These are phyloP conservation scores for Clivina fossor DNA, from an alignment of 2,888 invertebrate genomes.

Conservation along the genomic window DNA sequence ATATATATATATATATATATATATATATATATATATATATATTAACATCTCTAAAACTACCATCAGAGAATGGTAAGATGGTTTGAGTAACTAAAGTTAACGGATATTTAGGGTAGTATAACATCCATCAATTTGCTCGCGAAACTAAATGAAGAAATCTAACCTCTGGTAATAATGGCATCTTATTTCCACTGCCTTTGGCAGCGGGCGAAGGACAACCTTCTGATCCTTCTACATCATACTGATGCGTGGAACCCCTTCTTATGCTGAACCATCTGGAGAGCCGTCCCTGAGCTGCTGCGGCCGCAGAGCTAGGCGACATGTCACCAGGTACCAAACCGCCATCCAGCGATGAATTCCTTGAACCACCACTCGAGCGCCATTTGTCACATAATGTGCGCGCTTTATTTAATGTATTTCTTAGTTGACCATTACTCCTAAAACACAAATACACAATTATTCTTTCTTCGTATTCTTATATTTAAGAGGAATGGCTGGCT, in stretches of 20 bases:
- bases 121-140: no score
- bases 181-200: constrained; percentile 61
- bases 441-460: no score
- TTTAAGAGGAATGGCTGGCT: no score
- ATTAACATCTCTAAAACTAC: no score
- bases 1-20: no score
- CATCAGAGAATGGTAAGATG: no score
- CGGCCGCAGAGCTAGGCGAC: constrained; percentile 44
- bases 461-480: no score
- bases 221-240: constrained; percentile 66
- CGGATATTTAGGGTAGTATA: no score
- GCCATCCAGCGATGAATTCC: constrained; percentile 46
- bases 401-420: constrained; percentile 79
- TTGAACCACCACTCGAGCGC: constrained; percentile 55
- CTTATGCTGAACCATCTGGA: constrained; percentile 89
- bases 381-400: constrained; percentile 82
- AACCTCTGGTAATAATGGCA: constrained; percentile 83
- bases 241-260: constrained; percentile 79
- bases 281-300: constrained; percentile 64
- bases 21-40: no score
- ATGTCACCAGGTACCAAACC: constrained; percentile 45
- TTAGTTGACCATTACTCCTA: constrained; percentile 76
- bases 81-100: no score
- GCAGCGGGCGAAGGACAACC: constrained; percentile 45
- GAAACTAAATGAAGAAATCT: no score